Percentiles rank a stretch among this genome's conserved stretches.
These are phyloP conservation scores for Dasysyrphus albostriatus DNA, from an alignment of 2,888 invertebrate genomes.

Conservation along the genomic window DNA sequence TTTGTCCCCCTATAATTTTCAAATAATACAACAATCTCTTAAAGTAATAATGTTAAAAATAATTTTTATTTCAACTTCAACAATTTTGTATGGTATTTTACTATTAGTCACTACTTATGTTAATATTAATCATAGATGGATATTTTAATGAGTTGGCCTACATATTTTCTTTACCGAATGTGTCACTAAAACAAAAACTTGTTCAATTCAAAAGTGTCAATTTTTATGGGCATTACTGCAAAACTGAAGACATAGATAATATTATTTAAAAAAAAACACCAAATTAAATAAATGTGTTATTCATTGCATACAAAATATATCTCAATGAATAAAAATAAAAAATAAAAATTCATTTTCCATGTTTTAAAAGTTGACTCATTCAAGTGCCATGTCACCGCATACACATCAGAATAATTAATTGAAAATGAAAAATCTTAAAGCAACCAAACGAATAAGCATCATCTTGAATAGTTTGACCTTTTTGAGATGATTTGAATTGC, in stretches of 20 bases:
- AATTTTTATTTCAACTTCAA: neutral
- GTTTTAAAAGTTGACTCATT: conserved; percentile 18
- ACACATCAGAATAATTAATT: conserved; percentile 37
- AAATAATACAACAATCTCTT: no score
- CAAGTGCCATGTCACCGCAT: conserved; percentile 35
- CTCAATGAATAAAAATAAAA: neutral
- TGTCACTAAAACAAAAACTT: conserved; percentile 8
- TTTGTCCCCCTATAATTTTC: no score
- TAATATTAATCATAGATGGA: conserved; percentile 23
- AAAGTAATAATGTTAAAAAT: no score
- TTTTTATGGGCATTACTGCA: conserved; percentile 20
- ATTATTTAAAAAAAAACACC: neutral
- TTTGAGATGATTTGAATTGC: conserved; percentile 29
- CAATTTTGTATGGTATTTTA: neutral
- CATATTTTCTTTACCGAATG: neutral
- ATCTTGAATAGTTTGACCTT: conserved; percentile 39
- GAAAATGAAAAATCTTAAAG: conserved; percentile 31
- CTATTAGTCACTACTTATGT: neutral
- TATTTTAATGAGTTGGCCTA: conserved; percentile 33
- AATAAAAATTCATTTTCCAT: conserved; percentile 2
- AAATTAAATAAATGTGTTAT: neutral
- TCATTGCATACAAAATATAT: conserved; percentile 5
- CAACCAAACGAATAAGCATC: conserved; percentile 30
- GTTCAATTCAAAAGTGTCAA: neutral
- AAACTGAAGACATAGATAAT: neutral